These are phyloP conservation scores for Drosophila borealis DNA, from an alignment of 2,888 invertebrate species.

Conservation along the genomic window DNA sequence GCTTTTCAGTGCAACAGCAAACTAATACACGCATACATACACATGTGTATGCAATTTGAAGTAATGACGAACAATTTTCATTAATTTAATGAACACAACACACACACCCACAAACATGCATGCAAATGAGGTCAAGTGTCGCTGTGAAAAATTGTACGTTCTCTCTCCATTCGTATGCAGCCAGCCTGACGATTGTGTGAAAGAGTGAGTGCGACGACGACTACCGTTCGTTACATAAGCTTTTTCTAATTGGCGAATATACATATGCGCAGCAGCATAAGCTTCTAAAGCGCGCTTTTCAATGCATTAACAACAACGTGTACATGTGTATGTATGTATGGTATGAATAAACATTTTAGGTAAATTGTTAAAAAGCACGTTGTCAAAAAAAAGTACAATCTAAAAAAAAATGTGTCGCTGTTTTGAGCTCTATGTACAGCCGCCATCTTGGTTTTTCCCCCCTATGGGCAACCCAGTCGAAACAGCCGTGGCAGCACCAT, in stretches of 20 bases:
- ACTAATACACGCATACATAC: constrained; percentile 3
- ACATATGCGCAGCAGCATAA: constrained; percentile 48
- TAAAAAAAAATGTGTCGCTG: constrained; percentile 58
- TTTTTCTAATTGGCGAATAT: constrained; percentile 55
- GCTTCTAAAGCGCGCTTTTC: constrained; percentile 36
- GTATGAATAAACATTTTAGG: constrained; percentile 5
- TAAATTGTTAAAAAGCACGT: constrained; percentile 40
- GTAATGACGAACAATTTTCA: constrained; percentile 63
- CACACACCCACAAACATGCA: constrained; percentile 37
- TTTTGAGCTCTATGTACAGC: constrained; percentile 61
- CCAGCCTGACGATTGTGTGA: constrained; percentile 14
- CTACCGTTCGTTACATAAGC: constrained; percentile 68
- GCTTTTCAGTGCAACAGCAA: constrained; percentile 59
- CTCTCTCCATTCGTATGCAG: constrained; percentile 54
- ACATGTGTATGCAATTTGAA: constrained; percentile 44
- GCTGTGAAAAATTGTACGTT: constrained; percentile 62
- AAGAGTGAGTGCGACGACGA: constrained; percentile 42
- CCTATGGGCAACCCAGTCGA: constrained; percentile 64
- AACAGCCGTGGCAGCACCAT: constrained; percentile 41
- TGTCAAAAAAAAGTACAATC: constrained; percentile 34
- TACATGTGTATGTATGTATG: neutral
- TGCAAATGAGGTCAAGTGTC: constrained; percentile 81
- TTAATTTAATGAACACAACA: constrained; percentile 54
- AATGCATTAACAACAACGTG: constrained; percentile 11
- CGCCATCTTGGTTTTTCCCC: constrained; percentile 78